phyloP scores from a whole-genome alignment of 1,140 invertebrate genomes.

The Lucilia cuprina region DNA sequence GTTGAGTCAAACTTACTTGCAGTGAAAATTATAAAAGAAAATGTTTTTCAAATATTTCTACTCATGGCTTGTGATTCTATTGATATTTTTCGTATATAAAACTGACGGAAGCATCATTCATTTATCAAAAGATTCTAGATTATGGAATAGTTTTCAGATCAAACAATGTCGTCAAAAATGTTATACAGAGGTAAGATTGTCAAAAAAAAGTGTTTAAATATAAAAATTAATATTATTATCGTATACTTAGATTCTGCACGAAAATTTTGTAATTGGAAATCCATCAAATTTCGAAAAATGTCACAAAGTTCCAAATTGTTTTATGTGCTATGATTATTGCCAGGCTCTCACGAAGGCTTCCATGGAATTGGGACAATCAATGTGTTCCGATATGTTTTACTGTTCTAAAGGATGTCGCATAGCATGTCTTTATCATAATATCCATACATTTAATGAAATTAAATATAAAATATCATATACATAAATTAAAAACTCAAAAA shows the following conservation, averaged over 20 bases:
- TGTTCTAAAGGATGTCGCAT: constrained; percentile 53
- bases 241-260: neutral
- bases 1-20: too few relatives aligned
- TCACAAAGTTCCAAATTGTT: constrained; percentile 49
- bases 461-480: neutral
- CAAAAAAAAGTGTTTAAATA: neutral
- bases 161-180: neutral
- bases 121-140: neutral
- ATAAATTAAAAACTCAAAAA: too few relatives aligned
- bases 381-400: constrained; percentile 51
- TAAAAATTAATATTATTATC: neutral
- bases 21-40: neutral
- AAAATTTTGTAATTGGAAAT: neutral
- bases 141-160: neutral
- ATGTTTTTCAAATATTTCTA: neutral
- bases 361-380: constrained; percentile 45
- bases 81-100: neutral
- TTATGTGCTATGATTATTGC: constrained; percentile 57
- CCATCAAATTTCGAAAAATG: constrained; percentile 38
- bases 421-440: constrained; percentile 44
- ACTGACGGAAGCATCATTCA: neutral
- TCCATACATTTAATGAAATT: neutral
- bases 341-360: constrained; percentile 47
- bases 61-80: neutral
- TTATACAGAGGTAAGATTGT: neutral